Conservation (phyloP, 92 coral and sea anemone genomes). For the Bergia sp. region DNA sequence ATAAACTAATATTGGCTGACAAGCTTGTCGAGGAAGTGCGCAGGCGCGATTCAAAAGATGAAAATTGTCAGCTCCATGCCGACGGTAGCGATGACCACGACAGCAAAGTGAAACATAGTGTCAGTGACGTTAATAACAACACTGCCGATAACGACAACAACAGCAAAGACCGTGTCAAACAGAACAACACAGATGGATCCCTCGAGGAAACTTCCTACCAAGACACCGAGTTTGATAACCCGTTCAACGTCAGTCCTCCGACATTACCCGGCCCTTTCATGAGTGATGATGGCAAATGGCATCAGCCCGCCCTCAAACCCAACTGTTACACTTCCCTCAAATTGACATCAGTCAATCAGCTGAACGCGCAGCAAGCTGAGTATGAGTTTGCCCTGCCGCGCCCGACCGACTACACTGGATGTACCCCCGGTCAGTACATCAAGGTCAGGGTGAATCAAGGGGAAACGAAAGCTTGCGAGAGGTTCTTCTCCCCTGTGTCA, state of each 20-base stretch:
- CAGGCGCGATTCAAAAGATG: neutral
- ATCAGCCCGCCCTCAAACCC: constrained; percentile 56
- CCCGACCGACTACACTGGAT: constrained; percentile 58
- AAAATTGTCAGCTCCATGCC: neutral
- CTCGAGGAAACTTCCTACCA: neutral
- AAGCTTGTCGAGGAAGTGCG: constrained; percentile 59
- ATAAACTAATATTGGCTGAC: constrained; percentile 47
- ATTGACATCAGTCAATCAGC: constrained; percentile 51
- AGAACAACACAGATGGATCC: neutral
- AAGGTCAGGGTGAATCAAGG: constrained; percentile 49
- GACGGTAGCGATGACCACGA: neutral
- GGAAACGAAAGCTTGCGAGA: constrained; percentile 43
- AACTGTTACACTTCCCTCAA: constrained; percentile 54
- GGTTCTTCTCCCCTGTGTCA: constrained; percentile 69
- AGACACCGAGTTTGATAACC: constrained; percentile 65
- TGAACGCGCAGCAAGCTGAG: constrained; percentile 53
- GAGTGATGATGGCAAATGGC: constrained; percentile 43
- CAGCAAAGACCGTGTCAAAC: constrained; percentile 27
- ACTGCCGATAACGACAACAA: neutral
- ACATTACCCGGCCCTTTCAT: constrained; percentile 45
- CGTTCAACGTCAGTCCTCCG: constrained; percentile 65
- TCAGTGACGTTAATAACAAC: constrained; percentile 13
- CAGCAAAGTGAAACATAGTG: neutral
- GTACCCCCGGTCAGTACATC: constrained; percentile 70
- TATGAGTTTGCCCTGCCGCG: constrained; percentile 67